A percentile compares a stretch with the other conserved stretches of the same genome.
Evolutionary conservation across 1,140 invertebrate species (phyloP).

Genomic region (Oryctes rhinoceros): DNA sequence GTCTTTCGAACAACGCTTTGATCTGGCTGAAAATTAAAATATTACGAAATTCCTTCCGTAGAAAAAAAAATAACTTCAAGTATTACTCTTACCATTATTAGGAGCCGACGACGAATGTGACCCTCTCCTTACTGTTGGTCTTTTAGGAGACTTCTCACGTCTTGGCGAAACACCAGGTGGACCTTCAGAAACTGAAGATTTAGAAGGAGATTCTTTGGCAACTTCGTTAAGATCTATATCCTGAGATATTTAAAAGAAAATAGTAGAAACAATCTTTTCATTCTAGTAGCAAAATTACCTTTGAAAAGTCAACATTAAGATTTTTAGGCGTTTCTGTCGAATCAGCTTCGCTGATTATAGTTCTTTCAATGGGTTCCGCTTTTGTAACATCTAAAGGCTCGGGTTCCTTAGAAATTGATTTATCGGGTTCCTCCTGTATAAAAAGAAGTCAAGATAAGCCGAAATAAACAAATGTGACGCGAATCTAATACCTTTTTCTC

Average conservation of each 20-base stretch:
- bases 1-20: slow-evolving; percentile 26
- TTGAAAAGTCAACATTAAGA: slow-evolving; percentile 36
- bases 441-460: background rate
- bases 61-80: too few species aligned
- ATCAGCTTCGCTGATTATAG: slow-evolving; percentile 60
- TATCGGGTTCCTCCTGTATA: background rate
- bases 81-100: slow-evolving; percentile 18
- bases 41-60: background rate
- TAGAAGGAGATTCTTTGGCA: slow-evolving; percentile 39
- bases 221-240: slow-evolving; percentile 37
- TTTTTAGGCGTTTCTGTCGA: slow-evolving; percentile 57
- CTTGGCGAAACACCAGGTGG: slow-evolving; percentile 58
- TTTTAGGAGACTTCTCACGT: slow-evolving; percentile 47
- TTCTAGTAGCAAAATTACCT: slow-evolving; percentile 37
- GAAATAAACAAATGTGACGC: background rate
- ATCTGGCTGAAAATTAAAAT: background rate
- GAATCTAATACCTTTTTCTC: slow-evolving; percentile 20
- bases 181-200: slow-evolving; percentile 47
- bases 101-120: background rate
- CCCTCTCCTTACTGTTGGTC: slow-evolving; percentile 26
- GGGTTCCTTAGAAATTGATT: background rate
- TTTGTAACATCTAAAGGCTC: slow-evolving; percentile 7
- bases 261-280: slow-evolving; percentile 2
- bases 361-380: slow-evolving; percentile 51
- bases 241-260: slow-evolving; percentile 25